Conservation (phyloP, 2,888 invertebrate genomes). For the Ophion slaviceki region DNA sequence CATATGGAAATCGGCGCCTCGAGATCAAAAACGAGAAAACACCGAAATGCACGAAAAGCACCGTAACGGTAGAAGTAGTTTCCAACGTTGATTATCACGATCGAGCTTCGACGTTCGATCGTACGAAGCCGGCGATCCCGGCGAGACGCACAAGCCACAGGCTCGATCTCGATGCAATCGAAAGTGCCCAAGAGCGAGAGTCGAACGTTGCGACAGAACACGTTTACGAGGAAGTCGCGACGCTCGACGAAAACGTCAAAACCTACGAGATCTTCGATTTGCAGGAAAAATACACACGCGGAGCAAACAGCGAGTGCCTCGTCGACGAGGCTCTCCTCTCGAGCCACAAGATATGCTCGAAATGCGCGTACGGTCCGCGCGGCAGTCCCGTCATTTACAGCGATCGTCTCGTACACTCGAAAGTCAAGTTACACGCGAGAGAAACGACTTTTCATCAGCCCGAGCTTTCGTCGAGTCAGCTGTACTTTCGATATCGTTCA, state of each 20-base stretch:
- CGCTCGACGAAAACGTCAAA: slow-evolving; percentile 45
- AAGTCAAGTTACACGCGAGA: slow-evolving; percentile 71
- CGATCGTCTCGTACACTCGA: slow-evolving; percentile 76
- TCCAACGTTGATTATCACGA: slow-evolving; percentile 35
- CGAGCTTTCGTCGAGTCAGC: slow-evolving; percentile 56
- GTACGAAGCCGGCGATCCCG: not conserved
- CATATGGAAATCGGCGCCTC: slow-evolving; percentile 73
- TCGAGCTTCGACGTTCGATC: not conserved
- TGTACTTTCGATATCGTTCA: slow-evolving; percentile 69
- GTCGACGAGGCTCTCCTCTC: slow-evolving; percentile 56
- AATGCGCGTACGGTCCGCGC: slow-evolving; percentile 69
- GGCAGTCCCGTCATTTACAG: slow-evolving; percentile 77
- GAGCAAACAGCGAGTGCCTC: slow-evolving; percentile 64
- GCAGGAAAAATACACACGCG: slow-evolving; percentile 69
- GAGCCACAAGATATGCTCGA: slow-evolving; percentile 72
- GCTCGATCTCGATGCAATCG: slow-evolving; percentile 5
- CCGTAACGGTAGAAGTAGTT: slow-evolving; percentile 65
- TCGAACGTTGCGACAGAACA: slow-evolving; percentile 65
- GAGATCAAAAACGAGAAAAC: slow-evolving; percentile 52
- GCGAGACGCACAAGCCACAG: not conserved
- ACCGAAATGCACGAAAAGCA: slow-evolving; percentile 66
- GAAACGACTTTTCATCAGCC: slow-evolving; percentile 73
- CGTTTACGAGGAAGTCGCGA: slow-evolving; percentile 74
- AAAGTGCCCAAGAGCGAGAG: slow-evolving; percentile 12
- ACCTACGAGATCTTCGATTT: slow-evolving; percentile 71